These are phyloP conservation scores for Umimayanthus chanpuru DNA, from an alignment of 92 coral and sea anemone genomes.

Conservation along the genomic window DNA sequence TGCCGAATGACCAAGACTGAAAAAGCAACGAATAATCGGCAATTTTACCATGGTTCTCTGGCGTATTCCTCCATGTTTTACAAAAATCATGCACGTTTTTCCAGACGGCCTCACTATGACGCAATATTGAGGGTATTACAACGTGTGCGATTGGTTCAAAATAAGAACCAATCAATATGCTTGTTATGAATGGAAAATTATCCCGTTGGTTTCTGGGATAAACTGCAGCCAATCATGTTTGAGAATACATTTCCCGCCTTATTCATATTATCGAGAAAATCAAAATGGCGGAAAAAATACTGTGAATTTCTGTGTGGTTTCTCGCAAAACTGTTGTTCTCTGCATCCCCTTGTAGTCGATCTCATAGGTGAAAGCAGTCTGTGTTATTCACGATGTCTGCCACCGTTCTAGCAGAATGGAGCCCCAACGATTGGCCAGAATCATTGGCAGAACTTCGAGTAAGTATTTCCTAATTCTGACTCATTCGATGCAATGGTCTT, in stretches of 20 bases:
- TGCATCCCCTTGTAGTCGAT: not conserved
- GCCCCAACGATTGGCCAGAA: constrained; percentile 96
- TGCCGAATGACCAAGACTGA: not conserved
- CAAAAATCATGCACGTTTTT: constrained; percentile 61
- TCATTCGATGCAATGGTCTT: not conserved
- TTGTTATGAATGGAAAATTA: not conserved
- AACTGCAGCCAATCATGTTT: constrained; percentile 45
- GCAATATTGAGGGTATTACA: constrained; percentile 61
- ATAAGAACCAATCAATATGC: constrained; percentile 34
- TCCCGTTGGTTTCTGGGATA: constrained; percentile 35
- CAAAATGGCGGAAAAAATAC: constrained; percentile 55
- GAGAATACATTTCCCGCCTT: constrained; percentile 56
- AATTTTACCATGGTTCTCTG: constrained; percentile 95
- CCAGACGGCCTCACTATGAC: constrained; percentile 63
- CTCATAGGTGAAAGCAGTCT: not conserved
- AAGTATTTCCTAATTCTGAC: not conserved
- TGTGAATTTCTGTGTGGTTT: not conserved
- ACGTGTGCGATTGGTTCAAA: constrained; percentile 61
- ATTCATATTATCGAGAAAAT: constrained; percentile 8
- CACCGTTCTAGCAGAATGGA: constrained; percentile 56
- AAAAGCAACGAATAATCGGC: not conserved
- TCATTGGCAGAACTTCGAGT: constrained; percentile 82
- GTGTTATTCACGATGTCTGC: constrained; percentile 25
- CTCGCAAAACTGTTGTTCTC: not conserved
- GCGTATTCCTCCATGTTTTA: constrained; percentile 98